phyloP scores from a whole-genome alignment of 2,113 vertebrate genomes.

The Psilopogon haemacephalus region DNA sequence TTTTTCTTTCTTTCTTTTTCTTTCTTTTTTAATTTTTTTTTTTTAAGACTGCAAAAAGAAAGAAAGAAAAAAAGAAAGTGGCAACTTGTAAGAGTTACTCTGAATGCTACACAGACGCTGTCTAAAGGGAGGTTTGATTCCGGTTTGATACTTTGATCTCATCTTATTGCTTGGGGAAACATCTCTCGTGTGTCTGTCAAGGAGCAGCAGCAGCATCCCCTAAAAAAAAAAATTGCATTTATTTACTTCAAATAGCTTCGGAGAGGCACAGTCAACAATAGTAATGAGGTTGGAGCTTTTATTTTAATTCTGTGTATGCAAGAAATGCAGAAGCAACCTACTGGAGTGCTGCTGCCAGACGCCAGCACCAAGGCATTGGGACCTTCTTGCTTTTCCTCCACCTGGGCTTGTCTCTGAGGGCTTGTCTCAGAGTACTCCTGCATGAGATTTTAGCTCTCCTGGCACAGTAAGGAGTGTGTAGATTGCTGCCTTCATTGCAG shows the following conservation, averaged over 20 bases:
- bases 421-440: not conserved
- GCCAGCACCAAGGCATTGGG: not conserved
- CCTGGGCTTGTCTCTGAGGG: not conserved
- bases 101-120: accelerated
- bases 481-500: not conserved
- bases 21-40: not conserved
- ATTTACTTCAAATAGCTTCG: not conserved
- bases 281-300: not conserved
- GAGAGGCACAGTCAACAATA: not conserved
- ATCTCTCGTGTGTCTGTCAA: not conserved
- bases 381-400: not conserved
- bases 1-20: not conserved
- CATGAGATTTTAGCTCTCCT: not conserved
- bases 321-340: not conserved
- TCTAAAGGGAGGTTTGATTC: not conserved
- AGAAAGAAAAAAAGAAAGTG: not conserved
- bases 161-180: not conserved
- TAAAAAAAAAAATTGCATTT: not conserved
- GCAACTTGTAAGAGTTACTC: not conserved
- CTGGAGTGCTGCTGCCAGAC: not conserved
- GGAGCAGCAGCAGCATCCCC: not conserved
- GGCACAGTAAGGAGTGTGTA: not conserved
- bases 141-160: not conserved
- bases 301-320: not conserved
- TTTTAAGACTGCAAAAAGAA: not conserved